Conservation (phyloP, 37 sponge, comb jelly and placozoan species). For the Hexactinellida sp. region DNA sequence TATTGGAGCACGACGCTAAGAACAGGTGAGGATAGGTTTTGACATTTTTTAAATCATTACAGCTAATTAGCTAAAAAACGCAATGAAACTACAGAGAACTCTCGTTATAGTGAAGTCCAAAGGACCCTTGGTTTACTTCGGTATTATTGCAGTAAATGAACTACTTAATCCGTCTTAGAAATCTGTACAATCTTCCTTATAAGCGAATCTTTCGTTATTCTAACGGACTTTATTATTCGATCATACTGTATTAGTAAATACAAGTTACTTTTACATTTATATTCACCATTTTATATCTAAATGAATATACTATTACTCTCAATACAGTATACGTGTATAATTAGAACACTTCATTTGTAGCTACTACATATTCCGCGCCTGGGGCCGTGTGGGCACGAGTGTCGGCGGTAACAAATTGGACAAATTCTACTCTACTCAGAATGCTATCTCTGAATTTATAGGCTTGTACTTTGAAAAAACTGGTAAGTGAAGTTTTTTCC, state of each 20-base stretch:
- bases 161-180: too few species aligned
- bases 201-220: too few species aligned
- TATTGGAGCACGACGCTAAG: constrained; percentile 52
- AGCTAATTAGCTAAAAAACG: background rate
- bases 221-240: too few species aligned
- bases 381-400: constrained; percentile 94
- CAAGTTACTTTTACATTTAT: too few species aligned
- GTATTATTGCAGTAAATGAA: too few species aligned
- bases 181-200: too few species aligned
- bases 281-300: background rate
- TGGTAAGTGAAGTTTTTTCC: constrained; percentile 23
- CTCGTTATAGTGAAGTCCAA: too few species aligned
- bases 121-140: too few species aligned
- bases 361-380: constrained; percentile 72
- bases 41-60: too few species aligned
- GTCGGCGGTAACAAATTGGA: constrained; percentile 82
- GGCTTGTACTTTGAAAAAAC: constrained; percentile 58
- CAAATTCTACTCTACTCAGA: background rate
- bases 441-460: constrained; percentile 40
- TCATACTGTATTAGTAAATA: too few species aligned
- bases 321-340: background rate
- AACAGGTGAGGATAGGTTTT: background rate
- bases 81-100: too few species aligned
- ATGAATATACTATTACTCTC: background rate
- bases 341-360: background rate